Base-by-base conservation (phyloP, 2,888 invertebrate species). In the Caradrina clavipalpis region DNA sequence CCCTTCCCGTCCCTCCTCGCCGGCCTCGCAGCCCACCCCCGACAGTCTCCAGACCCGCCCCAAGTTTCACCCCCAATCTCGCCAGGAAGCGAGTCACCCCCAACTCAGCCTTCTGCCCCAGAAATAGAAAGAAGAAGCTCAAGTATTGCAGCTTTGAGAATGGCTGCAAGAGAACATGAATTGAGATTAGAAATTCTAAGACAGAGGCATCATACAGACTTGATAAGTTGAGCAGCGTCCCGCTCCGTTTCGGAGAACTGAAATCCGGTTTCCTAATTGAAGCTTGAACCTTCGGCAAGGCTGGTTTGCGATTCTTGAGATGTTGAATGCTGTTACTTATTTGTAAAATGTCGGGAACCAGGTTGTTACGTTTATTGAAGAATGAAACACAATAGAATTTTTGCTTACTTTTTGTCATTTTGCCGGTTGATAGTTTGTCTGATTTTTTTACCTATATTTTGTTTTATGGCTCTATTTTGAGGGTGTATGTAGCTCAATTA, bases 151-250 rank as follows among this genome's bases (percentile, higher is more conserved):
- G 98, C 98, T 0, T 94, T 99, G 50, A 96, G 99, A 80, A 96
- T 98, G 86, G 98, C 98, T 83, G 99, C 99, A 0, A 96, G 99
- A 62, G 99, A 99, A 90, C 98, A 99, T 90, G 98, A 99, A 91
- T 94, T 98, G 58, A 97, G 98, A 89, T 95, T 98, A 85, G 98
- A 98, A 92, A 97, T 98, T 96, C 90, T 98, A 65, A 96, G 98
- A 64, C 98, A 98, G 87, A 97, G 98, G 88, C 97, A 97, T 53
- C 97, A 97, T 70, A 96, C 97, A 1, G 98, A 98, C 92, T 96
- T 98, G 86, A 97, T 98, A 89, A 98, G 98, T 97, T 98, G 97
- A 97, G 94, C 90, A 78, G 65, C 47, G 71, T 15, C 53, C 21
- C 35, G 54, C 69, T 75, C 69, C 80, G 71, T 51, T 78, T 78